A percentile compares a stretch with the other conserved stretches of the same genome.
These are phyloP conservation scores for Lepisosteus osseus DNA, from an alignment of 2,113 vertebrate species.

Conservation along the genomic window DNA sequence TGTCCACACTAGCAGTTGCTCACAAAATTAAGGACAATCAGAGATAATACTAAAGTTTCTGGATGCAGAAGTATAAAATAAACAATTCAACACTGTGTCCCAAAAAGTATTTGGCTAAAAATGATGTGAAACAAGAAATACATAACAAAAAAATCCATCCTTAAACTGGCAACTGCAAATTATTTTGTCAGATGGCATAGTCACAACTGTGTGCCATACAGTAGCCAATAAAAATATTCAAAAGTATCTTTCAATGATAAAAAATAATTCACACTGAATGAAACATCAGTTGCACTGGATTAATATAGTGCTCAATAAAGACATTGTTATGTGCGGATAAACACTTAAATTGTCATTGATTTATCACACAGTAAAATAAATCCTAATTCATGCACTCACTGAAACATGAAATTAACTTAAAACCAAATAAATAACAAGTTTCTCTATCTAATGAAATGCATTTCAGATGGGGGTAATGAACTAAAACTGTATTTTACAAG, in stretches of 20 bases:
- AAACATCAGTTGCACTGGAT: not conserved
- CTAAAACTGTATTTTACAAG: too few species aligned
- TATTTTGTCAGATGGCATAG: not conserved
- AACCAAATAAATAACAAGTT: constrained; percentile 7
- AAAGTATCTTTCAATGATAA: not conserved
- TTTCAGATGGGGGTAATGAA: not conserved
- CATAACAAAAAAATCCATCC: too few species aligned
- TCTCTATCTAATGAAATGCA: not conserved
- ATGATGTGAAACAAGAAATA: too few species aligned
- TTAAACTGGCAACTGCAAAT: not conserved
- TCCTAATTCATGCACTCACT: constrained; percentile 4
- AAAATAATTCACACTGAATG: not conserved
- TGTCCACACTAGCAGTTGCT: too few species aligned
- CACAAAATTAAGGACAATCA: too few species aligned
- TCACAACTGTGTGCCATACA: too few species aligned
- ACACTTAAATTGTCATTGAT: not conserved
- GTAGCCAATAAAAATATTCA: too few species aligned
- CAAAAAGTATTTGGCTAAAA: too few species aligned
- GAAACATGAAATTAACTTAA: constrained; percentile 9
- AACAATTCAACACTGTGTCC: too few species aligned
- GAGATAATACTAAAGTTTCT: too few species aligned
- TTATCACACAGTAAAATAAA: constrained; percentile 5
- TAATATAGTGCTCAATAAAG: not conserved
- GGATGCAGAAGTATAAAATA: too few species aligned
- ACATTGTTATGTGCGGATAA: not conserved